Percentiles rank a stretch among this genome's conserved stretches.
phyloP scores from a whole-genome alignment of 2,888 invertebrate species.

The Volucella inanis region DNA sequence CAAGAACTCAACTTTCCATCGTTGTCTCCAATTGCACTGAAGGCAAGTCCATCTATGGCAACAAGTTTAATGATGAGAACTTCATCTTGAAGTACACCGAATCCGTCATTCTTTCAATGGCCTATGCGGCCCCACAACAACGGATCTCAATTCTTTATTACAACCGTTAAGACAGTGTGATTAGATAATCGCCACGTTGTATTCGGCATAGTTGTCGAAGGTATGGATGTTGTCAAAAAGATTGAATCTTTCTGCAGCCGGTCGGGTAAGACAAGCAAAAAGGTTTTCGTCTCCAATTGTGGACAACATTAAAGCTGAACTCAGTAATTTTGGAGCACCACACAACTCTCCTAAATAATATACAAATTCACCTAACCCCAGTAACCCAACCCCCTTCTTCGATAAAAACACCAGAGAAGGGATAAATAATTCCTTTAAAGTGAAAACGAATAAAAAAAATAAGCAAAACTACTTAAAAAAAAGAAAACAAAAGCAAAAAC shows the following conservation, averaged over 20 bases:
- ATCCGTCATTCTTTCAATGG: constrained; percentile 97
- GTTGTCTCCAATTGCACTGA: constrained; percentile 98
- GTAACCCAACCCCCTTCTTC: neutral
- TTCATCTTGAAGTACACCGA: constrained; percentile 97
- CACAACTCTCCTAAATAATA: constrained; percentile 50
- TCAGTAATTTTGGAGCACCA: neutral
- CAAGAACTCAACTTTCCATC: constrained; percentile 96
- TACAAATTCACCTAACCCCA: constrained; percentile 53
- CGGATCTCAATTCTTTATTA: constrained; percentile 98
- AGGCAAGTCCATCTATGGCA: constrained; percentile 98
- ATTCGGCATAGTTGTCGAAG: constrained; percentile 95
- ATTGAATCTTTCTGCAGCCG: constrained; percentile 92
- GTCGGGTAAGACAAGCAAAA: constrained; percentile 92
- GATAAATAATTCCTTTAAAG: constrained; percentile 23
- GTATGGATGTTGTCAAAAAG: constrained; percentile 95
- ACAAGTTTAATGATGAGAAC: constrained; percentile 98
- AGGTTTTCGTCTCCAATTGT: constrained; percentile 90
- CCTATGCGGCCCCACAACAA: constrained; percentile 98
- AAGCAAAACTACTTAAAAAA: constrained; percentile 54
- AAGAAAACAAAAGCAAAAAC: constrained; percentile 42
- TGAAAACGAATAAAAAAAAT: constrained; percentile 52
- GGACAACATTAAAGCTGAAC: constrained; percentile 87
- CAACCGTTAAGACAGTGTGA: constrained; percentile 96
- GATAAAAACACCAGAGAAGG: constrained; percentile 36
- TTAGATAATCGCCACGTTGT: constrained; percentile 97